Conservation (phyloP, 2,888 invertebrate genomes). For the Synanthedon myopaeformis region DNA sequence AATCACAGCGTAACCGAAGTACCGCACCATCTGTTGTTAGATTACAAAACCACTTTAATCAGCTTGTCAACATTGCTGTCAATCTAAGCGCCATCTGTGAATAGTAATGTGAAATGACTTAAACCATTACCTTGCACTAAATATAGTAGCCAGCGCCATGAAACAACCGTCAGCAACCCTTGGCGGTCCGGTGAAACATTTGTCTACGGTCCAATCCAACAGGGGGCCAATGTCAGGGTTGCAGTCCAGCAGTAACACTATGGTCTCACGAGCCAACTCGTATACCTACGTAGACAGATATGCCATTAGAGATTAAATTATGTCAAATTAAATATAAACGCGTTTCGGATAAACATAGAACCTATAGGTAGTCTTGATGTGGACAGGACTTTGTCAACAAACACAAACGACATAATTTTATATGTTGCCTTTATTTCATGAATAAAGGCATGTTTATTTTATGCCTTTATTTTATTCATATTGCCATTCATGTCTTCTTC, state of each 20-base stretch:
- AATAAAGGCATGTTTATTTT: too few species aligned
- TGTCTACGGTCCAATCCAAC: slow-evolving; percentile 97
- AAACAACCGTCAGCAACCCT: slow-evolving; percentile 97
- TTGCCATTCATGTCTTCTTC: too few species aligned
- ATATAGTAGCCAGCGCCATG: slow-evolving; percentile 93
- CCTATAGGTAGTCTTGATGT: too few species aligned
- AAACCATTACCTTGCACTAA: slow-evolving; percentile 85
- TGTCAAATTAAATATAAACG: too few species aligned
- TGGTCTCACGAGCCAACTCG: slow-evolving; percentile 91
- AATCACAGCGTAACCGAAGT: background rate
- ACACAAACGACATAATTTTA: too few species aligned
- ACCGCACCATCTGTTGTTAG: background rate
- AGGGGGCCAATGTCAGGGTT: slow-evolving; percentile 93
- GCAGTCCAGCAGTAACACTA: slow-evolving; percentile 92
- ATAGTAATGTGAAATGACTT: background rate
- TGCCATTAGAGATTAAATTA: too few species aligned
- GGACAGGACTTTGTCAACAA: too few species aligned
- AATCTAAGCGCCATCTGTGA: background rate
- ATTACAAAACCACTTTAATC: background rate
- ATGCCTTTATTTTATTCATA: too few species aligned
- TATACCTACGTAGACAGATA: slow-evolving; percentile 75
- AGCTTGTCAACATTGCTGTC: background rate
- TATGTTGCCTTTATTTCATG: too few species aligned
- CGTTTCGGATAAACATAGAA: too few species aligned
- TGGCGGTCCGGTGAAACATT: slow-evolving; percentile 93